Evolutionary conservation across 1,140 invertebrate genomes (phyloP), one percentile per base, ranked within the genome.

Genomic region (Atta texana): DNA sequence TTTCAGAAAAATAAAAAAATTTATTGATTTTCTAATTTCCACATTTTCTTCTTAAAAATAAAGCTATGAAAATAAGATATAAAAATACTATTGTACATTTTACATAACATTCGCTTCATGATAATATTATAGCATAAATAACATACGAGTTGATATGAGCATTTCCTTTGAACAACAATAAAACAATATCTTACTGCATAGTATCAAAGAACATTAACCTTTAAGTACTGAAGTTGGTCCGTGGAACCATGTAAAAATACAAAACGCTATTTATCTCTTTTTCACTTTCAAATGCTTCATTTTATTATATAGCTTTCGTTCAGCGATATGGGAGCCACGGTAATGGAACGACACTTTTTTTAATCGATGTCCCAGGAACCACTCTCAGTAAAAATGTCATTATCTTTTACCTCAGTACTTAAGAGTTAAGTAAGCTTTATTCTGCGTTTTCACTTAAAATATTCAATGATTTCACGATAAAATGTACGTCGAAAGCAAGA

Each of bases 401-500:
- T 44, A 44, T 10, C 8, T 44, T 44, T 44, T 44, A 44, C 39
- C 8, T 44, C 8, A 44, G 8, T 44, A 10, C 10, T 44, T 44
- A 44, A 44, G 39, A 8, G 1, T 44, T 44, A 44, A 44, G 8
- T 28, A 18, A 75, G 39, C 24, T 3, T 34, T 34, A 28, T 75
- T 74, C 12, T 21, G 6, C 0, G 39, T 59, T 39, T 16, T 59
- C 0, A 8, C 39, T 44, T 7, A 21, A 61, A 1, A 76, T 8
- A 31, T 78, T 16, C 10, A 68, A 68, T 39, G 7, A 78, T 68
- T 55, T 81, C n/a, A 39, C 18, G 5, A 61, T 61, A n/a, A 12
- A 78, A 66, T 78, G 28, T 14, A 64, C 24, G 44, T 44, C 7
- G 14, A 18, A 34, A 78, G 1, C 1, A 78, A 21, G 14, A 34